These are phyloP conservation scores for Watsonalla binaria DNA, from an alignment of 2,888 invertebrate genomes.

Conservation along the genomic window DNA sequence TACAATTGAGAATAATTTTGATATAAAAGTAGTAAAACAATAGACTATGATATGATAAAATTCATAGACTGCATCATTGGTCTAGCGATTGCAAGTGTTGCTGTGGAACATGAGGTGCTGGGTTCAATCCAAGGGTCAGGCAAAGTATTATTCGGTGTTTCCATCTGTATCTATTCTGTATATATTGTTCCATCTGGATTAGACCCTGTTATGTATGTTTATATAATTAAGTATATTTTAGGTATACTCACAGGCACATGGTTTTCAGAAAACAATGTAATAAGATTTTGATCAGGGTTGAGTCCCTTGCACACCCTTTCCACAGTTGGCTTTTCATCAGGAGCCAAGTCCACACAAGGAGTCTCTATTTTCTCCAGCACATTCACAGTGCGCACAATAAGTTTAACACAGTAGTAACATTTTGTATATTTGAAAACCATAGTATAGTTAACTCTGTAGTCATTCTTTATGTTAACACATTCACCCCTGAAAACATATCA, in stretches of 20 bases:
- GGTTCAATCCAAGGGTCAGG: too few relatives aligned
- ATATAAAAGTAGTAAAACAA: too few relatives aligned
- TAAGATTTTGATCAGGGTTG: conserved; percentile 87
- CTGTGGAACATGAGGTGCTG: too few relatives aligned
- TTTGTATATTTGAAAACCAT: conserved; percentile 85
- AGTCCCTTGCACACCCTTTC: conserved; percentile 87
- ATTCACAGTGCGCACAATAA: conserved; percentile 91
- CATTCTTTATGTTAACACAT: conserved; percentile 85
- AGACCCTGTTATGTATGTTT: too few relatives aligned
- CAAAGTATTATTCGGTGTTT: too few relatives aligned
- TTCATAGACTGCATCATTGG: too few relatives aligned
- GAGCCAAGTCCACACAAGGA: conserved; percentile 85
- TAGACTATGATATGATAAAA: too few relatives aligned
- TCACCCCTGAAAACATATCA: conserved; percentile 72
- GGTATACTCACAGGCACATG: conserved; percentile 83
- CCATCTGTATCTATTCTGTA: too few relatives aligned
- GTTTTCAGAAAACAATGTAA: conserved; percentile 93
- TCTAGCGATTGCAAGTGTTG: too few relatives aligned
- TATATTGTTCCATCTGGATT: too few relatives aligned
- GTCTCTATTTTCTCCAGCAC: conserved; percentile 93
- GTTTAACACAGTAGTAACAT: conserved; percentile 92
- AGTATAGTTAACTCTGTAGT: conserved; percentile 89
- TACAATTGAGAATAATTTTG: too few relatives aligned
- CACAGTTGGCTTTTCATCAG: conserved; percentile 83
- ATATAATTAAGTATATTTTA: too few relatives aligned